phyloP scores from a whole-genome alignment of 2,113 vertebrate genomes.

The Equus quagga region DNA sequence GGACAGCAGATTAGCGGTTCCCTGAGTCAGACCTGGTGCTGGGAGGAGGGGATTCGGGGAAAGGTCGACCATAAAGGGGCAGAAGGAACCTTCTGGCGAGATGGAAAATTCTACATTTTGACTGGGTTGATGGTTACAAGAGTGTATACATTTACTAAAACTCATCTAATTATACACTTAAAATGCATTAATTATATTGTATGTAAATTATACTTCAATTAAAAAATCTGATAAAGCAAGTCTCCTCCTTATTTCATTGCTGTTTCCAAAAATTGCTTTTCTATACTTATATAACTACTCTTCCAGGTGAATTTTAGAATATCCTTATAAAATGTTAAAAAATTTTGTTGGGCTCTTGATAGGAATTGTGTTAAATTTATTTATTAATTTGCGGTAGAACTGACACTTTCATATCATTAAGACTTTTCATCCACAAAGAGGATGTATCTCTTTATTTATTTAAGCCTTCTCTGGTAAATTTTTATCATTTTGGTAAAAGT shows the following conservation, averaged over 20 bases:
- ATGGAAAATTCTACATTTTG: background rate
- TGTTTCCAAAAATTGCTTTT: slow-evolving; percentile 28
- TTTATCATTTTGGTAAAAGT: background rate
- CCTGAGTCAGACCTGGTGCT: background rate
- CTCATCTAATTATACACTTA: background rate
- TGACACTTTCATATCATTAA: background rate
- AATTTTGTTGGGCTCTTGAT: background rate
- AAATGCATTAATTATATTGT: background rate
- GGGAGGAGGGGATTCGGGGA: background rate
- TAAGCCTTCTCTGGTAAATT: background rate
- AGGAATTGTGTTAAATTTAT: background rate
- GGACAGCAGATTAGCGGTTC: background rate
- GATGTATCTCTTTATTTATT: background rate
- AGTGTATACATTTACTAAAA: background rate
- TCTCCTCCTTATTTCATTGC: background rate
- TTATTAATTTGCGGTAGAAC: background rate
- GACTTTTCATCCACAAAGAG: background rate
- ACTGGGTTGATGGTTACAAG: background rate
- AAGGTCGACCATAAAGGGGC: background rate
- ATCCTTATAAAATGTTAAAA: background rate
- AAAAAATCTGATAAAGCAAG: slow-evolving; percentile 12
- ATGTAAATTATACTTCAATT: background rate
- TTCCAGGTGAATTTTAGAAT: background rate
- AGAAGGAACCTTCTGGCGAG: background rate
- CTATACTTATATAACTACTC: background rate